Evolutionary conservation across 2,797 vertebrate species (phyloP).

Genomic region (Dermochelys coriacea): DNA sequence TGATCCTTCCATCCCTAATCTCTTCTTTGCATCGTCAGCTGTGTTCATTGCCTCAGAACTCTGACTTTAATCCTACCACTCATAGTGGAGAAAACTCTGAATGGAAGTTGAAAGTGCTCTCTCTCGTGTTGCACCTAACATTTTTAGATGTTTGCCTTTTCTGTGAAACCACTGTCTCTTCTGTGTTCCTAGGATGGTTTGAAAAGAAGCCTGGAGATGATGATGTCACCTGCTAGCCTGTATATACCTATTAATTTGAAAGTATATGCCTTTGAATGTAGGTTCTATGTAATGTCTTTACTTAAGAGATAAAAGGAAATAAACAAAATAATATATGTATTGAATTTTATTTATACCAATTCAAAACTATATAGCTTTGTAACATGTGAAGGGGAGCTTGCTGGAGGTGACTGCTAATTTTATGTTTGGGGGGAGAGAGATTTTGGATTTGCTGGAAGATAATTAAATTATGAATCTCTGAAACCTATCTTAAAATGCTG

Average conservation of each 20-base stretch:
- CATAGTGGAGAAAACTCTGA: background rate
- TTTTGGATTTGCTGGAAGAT: background rate
- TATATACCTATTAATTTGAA: background rate
- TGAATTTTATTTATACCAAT: background rate
- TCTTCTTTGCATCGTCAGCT: background rate
- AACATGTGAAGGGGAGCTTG: background rate
- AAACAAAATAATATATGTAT: background rate
- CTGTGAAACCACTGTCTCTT: background rate
- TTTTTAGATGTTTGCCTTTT: background rate
- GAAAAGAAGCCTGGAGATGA: background rate
- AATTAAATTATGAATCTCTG: conserved; percentile 31
- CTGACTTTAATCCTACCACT: background rate
- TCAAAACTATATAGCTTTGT: background rate
- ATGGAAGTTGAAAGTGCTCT: background rate
- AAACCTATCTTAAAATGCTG: background rate
- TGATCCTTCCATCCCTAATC: background rate
- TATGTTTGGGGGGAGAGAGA: background rate
- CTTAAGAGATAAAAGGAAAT: background rate
- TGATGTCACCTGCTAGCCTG: background rate
- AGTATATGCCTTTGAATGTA: background rate
- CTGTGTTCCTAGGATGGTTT: background rate
- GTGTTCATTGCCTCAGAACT: background rate
- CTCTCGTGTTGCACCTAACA: background rate
- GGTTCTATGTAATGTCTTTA: background rate
- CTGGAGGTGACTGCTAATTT: background rate